These are phyloP conservation scores for Notechis scutatus DNA, from an alignment of 2,113 vertebrate species.

Conservation along the genomic window DNA sequence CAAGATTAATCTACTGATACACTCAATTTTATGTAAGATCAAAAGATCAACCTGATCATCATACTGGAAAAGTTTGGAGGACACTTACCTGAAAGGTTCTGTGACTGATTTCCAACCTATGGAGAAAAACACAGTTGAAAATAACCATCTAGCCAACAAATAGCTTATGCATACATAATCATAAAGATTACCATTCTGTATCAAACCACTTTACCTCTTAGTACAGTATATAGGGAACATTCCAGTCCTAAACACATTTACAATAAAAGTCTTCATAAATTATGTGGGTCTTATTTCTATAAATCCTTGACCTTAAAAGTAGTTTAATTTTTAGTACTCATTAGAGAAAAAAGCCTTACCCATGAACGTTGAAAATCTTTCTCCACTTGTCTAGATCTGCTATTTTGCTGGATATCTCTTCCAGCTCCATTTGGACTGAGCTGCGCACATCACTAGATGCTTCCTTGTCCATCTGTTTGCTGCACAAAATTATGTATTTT, in stretches of 20 bases:
- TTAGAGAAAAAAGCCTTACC: constrained; percentile 60
- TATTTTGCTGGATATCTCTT: constrained; percentile 70
- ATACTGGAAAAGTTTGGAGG: background rate
- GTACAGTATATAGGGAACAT: background rate
- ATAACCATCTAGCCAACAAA: background rate
- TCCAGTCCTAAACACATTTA: background rate
- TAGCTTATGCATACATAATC: background rate
- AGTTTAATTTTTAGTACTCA: background rate
- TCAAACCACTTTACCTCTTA: background rate
- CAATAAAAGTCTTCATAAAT: background rate
- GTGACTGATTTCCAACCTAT: constrained; percentile 69
- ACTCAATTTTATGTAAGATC: background rate
- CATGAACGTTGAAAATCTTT: constrained; percentile 66
- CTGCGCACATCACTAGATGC: background rate
- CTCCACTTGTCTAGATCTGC: constrained; percentile 74
- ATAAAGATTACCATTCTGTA: background rate
- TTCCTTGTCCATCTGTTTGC: constrained; percentile 50
- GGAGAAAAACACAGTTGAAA: constrained; percentile 49
- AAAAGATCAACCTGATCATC: background rate
- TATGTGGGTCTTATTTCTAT: background rate
- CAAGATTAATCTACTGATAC: background rate
- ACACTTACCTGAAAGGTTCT: constrained; percentile 56
- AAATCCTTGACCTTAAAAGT: background rate
- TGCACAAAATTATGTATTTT: background rate
- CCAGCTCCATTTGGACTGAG: constrained; percentile 47